Evolutionary conservation across 2,113 vertebrate genomes (phyloP), one percentile per base, ranked within the genome.

Genomic region (Hepsetus odoe): DNA sequence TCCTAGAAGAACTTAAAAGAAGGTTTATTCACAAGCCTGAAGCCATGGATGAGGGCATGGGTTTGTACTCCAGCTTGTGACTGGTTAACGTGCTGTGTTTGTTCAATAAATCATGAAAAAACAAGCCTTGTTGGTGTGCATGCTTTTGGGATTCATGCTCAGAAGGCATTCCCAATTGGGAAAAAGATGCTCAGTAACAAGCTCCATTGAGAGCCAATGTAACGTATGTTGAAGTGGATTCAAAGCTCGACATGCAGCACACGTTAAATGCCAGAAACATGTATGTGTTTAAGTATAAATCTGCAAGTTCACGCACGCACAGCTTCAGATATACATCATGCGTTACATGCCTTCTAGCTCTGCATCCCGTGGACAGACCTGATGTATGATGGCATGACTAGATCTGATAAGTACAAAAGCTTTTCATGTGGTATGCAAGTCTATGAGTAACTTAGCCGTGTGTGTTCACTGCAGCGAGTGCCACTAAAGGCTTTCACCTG

Each of bases 131-230:
- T 51, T 46, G 61, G 70, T 35, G 24, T 70, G 70, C 11, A 55
- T 66, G 0, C 53, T 14, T 68, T 32, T 49, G 46, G 28, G 58
- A 59, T 24, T 3, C 16, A 20, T 49, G 68, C 70, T 73, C 69
- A 26, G 24, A 53, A 14, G 53, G 33, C 42, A 28, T 22, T 20
- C 62, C 33, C 76, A 71, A 24, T 14, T 22, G 71, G 44, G 56
- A 58, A 26, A 59, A 59, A 46, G 65, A 46, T 32, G 26, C 26
- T 12, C 20, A 70, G 26, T 79, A 82, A 82, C 66, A 71, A 82
- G 76, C 71, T 71, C 81, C 76, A 71, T 33, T 26, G 81, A 71
- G 56, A 78, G 58, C 62, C 28, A 22, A 12, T 44, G 3, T 20
- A 20, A 46, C 42, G 18, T 28, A 16, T 66, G 56, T 18, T 33